Base-by-base conservation (phyloP, 2,888 invertebrate genomes). In the Chorisops tibialis region DNA sequence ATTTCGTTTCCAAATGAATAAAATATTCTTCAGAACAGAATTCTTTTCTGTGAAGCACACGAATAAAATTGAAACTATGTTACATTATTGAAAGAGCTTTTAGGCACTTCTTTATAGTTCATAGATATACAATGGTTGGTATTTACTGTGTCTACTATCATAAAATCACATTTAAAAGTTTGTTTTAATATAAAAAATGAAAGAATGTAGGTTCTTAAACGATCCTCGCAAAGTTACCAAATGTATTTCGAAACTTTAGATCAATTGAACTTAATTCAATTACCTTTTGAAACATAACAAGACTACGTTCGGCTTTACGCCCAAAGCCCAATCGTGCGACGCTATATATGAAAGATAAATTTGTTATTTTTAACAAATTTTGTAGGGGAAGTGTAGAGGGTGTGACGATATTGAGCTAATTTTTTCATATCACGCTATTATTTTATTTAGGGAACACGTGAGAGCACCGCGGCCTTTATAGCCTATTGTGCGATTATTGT, bases 231-330 rank as follows among this genome's bases (percentile, higher is more conserved):
- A 24, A 11, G 12, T 38, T 21, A 19, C 22, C 41, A 9, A 30
- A 30, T 30, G 30, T 22, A 21, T 51, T 37, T n/a, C 12, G 41
- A 61, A 52, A 43, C 47, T 61, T 61, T 51, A 52, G 47, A 61
- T 61, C 52, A 61, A 61, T 61, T 52, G 37, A 52, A 61, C 52
- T 61, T 61, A 61, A 61, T 61, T 61, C 61, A 54, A 61, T 61
- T 61, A 61, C 54, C n/a, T n/a, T n/a, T n/a, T n/a, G n/a, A n/a
- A n/a, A n/a, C n/a, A n/a, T n/a, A n/a, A n/a, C n/a, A n/a, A n/a
- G n/a, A n/a, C n/a, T n/a, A n/a, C n/a, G n/a, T n/a, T n/a, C n/a
- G n/a, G n/a, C n/a, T n/a, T n/a, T n/a, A n/a, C n/a, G n/a, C n/a
- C n/a, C n/a, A n/a, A n/a, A n/a, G n/a, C n/a, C n/a, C n/a, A n/a